Evolutionary conservation across 2,888 invertebrate species (phyloP).

Genomic region (Pheosia gnoma): DNA sequence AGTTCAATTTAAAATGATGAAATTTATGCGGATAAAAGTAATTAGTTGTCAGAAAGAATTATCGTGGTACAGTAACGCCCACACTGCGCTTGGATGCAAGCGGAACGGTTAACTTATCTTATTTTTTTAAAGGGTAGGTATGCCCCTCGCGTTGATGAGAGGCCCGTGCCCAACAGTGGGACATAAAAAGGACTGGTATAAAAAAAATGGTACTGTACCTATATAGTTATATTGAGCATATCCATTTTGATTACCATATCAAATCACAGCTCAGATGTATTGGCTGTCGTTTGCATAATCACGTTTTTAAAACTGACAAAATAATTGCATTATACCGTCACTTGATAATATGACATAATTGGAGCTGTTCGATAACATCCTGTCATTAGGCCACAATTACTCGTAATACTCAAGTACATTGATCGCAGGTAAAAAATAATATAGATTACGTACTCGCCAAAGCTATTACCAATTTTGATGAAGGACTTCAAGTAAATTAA

Average conservation of each 20-base stretch:
- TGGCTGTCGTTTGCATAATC: constrained; percentile 2
- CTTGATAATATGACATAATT: not conserved
- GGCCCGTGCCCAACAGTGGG: too few relatives aligned
- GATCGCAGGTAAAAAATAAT: too few relatives aligned
- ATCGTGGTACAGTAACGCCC: constrained; percentile 1
- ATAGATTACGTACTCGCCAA: too few relatives aligned
- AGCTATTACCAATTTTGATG: too few relatives aligned
- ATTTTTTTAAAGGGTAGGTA: too few relatives aligned
- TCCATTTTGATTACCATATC: constrained; percentile 3
- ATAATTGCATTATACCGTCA: constrained; percentile 2
- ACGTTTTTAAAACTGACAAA: not conserved
- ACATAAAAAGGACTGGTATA: too few relatives aligned
- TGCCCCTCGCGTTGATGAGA: too few relatives aligned
- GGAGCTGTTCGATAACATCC: not conserved
- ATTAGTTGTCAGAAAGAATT: constrained; percentile 6
- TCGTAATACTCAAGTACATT: not conserved
- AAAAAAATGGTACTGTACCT: too few relatives aligned
- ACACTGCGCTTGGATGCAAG: not conserved
- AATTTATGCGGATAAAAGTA: constrained; percentile 7
- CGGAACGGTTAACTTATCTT: too few relatives aligned
- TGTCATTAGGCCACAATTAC: not conserved
- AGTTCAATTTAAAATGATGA: constrained; percentile 39
- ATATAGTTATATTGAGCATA: not conserved
- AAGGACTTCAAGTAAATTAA: too few relatives aligned
- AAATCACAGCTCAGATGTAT: not conserved